Evolutionary conservation across 2,797 vertebrate species (phyloP).

Genomic region (Chromis chromis): DNA sequence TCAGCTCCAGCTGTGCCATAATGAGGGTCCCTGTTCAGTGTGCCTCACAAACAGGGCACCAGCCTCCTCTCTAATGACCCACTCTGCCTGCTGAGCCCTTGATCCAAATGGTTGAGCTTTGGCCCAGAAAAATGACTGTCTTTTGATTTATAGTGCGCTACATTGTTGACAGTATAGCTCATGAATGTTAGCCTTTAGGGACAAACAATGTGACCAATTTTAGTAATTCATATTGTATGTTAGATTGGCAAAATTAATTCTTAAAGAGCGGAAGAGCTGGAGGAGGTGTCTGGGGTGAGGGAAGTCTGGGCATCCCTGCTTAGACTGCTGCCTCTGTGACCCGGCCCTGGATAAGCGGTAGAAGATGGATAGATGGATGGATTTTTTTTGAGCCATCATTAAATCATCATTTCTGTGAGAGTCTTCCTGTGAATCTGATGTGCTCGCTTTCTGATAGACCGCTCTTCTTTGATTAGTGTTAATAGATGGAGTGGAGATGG

Average conservation of each 20-base stretch:
- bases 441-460: too few species aligned
- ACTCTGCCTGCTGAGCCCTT: slow-evolving; percentile 32
- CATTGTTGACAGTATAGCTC: not conserved
- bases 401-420: too few species aligned
- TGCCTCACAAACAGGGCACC: slow-evolving; percentile 28
- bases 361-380: too few species aligned
- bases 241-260: not conserved
- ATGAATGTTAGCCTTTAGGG: not conserved
- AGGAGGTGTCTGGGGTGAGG: too few species aligned
- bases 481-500: too few species aligned
- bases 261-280: too few species aligned
- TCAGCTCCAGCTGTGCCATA: slow-evolving; percentile 71
- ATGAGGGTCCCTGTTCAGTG: slow-evolving; percentile 59
- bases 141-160: not conserved
- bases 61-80: slow-evolving; percentile 37
- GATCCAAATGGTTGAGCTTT: slow-evolving; percentile 9
- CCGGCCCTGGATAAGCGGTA: too few species aligned
- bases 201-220: not conserved
- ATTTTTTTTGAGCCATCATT: too few species aligned
- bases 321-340: too few species aligned
- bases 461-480: too few species aligned
- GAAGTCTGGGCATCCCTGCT: too few species aligned
- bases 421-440: too few species aligned
- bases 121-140: slow-evolving; percentile 4
- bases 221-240: not conserved